phyloP scores from a whole-genome alignment of 2,113 vertebrate species.

The Nothoprocta pentlandii region DNA sequence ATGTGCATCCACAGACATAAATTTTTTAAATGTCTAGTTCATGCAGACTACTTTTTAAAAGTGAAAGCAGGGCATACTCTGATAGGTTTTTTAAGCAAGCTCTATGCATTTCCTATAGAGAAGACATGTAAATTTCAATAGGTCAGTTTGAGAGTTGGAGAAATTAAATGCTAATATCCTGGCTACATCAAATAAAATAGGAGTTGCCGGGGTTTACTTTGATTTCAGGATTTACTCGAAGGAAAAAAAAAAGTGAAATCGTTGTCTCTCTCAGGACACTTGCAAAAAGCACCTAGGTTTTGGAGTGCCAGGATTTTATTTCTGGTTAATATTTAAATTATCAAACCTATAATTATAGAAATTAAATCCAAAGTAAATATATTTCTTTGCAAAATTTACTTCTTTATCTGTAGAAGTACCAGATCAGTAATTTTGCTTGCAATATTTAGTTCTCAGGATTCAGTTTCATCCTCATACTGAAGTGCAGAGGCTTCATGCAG shows the following conservation, averaged over 20 bases:
- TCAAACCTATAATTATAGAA: constrained; percentile 19
- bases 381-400: constrained; percentile 8
- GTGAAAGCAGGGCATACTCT: neutral
- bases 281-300: neutral
- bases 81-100: neutral
- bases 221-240: neutral
- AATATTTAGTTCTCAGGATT: neutral
- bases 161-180: neutral
- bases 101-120: neutral
- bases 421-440: neutral
- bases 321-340: constrained; percentile 18
- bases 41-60: neutral
- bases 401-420: neutral
- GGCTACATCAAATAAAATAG: constrained; percentile 30
- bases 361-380: neutral
- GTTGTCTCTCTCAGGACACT: neutral
- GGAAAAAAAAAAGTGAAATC: neutral
- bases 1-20: neutral
- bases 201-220: constrained; percentile 16
- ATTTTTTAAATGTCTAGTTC: neutral
- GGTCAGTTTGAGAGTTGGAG: constrained; percentile 24
- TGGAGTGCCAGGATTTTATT: neutral
- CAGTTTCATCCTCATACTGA: neutral
- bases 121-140: constrained; percentile 36
- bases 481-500: neutral